Conservation (phyloP, 2,888 invertebrate species). For the Noctua pronuba region DNA sequence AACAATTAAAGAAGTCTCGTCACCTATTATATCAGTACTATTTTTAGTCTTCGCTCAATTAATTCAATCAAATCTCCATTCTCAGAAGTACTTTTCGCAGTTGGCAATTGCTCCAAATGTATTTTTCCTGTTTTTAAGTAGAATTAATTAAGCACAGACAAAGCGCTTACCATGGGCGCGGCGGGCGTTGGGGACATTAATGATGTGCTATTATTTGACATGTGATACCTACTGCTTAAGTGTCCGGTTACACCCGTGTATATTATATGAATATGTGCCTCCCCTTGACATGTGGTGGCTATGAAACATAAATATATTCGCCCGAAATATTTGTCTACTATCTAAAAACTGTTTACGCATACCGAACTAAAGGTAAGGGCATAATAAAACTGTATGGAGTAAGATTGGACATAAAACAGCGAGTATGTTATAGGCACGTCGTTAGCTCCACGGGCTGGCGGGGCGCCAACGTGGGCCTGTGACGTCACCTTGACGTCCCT, state of each 20-base stretch:
- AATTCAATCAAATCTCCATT: conserved; percentile 52
- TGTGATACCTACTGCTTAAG: background rate
- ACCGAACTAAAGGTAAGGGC: conserved; percentile 43
- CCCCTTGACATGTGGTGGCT: background rate
- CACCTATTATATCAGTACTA: conserved; percentile 56
- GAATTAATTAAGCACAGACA: conserved; percentile 15
- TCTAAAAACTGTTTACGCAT: conserved; percentile 50
- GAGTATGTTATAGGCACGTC: conserved; percentile 34
- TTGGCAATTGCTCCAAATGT: conserved; percentile 37
- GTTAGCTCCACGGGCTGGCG: conserved; percentile 53
- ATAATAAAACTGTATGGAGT: conserved; percentile 50
- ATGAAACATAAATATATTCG: background rate
- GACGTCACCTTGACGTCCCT: conserved; percentile 55
- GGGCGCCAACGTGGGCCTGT: conserved; percentile 56
- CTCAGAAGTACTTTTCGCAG: conserved; percentile 41
- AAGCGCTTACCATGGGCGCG: background rate
- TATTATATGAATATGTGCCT: background rate
- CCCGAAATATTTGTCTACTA: conserved; percentile 11
- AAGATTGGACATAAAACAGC: conserved; percentile 56
- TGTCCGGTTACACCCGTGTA: background rate
- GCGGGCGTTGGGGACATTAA: background rate
- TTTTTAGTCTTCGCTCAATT: conserved; percentile 60
- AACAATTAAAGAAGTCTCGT: conserved; percentile 57
- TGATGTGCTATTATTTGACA: conserved; percentile 17
- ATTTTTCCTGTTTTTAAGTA: conserved; percentile 42